Conservation (phyloP, 2,113 vertebrate species). For the Macrotis lagotis region DNA sequence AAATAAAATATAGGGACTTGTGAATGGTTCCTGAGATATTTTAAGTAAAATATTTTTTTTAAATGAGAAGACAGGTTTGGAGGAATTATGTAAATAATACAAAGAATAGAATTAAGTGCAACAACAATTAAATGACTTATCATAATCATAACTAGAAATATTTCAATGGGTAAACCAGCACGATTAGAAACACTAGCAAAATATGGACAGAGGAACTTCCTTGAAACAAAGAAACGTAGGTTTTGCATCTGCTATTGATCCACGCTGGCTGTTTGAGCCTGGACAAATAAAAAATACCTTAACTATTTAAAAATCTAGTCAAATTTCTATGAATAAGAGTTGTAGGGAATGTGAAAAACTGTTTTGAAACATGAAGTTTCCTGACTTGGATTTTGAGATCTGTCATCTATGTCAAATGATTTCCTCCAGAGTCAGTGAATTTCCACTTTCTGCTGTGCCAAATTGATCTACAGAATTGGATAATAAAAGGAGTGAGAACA, state of each 20-base stretch:
- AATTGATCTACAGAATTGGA: background rate
- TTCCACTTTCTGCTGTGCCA: background rate
- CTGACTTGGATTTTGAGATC: background rate
- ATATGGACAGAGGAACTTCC: background rate
- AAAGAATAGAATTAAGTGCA: background rate
- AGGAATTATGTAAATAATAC: background rate
- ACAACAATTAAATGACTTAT: background rate
- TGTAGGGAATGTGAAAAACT: background rate
- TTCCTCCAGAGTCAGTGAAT: background rate
- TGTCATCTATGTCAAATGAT: background rate
- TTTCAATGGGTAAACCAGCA: background rate
- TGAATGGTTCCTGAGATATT: slow-evolving; percentile 5
- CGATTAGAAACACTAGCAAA: too few species aligned
- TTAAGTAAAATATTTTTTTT: slow-evolving; percentile 26
- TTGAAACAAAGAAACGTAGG: background rate
- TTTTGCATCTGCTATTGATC: background rate
- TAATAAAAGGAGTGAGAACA: background rate
- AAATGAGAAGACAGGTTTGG: background rate
- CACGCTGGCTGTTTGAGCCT: background rate
- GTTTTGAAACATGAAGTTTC: background rate
- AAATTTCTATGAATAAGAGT: background rate
- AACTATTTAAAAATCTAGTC: background rate
- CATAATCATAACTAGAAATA: background rate
- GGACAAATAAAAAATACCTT: background rate
- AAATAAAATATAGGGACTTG: background rate